A percentile compares a stretch with the other conserved stretches of the same genome.
Conservation (phyloP, 2,888 invertebrate species). For the Seira musarum region DNA sequence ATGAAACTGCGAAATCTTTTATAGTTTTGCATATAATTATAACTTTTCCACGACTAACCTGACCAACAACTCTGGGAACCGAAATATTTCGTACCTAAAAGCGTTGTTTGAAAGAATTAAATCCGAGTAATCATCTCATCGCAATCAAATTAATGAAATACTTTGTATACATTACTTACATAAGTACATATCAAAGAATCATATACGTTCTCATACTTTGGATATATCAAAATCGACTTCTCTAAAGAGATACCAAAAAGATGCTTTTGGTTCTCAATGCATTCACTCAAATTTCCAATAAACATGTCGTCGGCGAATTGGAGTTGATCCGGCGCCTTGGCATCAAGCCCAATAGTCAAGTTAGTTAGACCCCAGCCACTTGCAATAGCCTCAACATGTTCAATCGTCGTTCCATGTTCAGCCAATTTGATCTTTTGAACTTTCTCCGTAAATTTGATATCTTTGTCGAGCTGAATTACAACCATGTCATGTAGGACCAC, state of each 20-base stretch:
- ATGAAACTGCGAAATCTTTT: too few relatives aligned
- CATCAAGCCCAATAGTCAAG: slow-evolving; percentile 24
- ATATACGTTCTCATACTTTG: slow-evolving; percentile 58
- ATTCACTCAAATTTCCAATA: slow-evolving; percentile 52
- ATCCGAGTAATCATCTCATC: too few relatives aligned
- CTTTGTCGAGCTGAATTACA: slow-evolving; percentile 36
- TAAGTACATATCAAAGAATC: slow-evolving; percentile 56
- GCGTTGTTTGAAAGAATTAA: too few relatives aligned
- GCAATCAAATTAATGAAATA: too few relatives aligned
- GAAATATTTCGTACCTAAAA: too few relatives aligned
- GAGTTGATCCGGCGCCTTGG: slow-evolving; percentile 40
- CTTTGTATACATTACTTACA: slow-evolving; percentile 24
- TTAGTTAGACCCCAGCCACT: slow-evolving; percentile 62
- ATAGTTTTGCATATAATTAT: too few relatives aligned
- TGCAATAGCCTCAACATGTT: slow-evolving; percentile 7
- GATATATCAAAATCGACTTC: slow-evolving; percentile 31
- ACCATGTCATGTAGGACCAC: slow-evolving; percentile 41
- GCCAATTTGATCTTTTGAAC: slow-evolving; percentile 39
- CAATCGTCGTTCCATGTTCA: slow-evolving; percentile 17
- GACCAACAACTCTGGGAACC: slow-evolving; percentile 35
- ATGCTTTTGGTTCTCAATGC: slow-evolving; percentile 24
- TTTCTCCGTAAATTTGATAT: slow-evolving; percentile 42
- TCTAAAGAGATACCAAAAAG: slow-evolving; percentile 10
- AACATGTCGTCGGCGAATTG: slow-evolving; percentile 46
- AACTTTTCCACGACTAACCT: slow-evolving; percentile 13